Evolutionary conservation across 2,113 vertebrate species (phyloP).

Genomic region (Antidorcas marsupialis): DNA sequence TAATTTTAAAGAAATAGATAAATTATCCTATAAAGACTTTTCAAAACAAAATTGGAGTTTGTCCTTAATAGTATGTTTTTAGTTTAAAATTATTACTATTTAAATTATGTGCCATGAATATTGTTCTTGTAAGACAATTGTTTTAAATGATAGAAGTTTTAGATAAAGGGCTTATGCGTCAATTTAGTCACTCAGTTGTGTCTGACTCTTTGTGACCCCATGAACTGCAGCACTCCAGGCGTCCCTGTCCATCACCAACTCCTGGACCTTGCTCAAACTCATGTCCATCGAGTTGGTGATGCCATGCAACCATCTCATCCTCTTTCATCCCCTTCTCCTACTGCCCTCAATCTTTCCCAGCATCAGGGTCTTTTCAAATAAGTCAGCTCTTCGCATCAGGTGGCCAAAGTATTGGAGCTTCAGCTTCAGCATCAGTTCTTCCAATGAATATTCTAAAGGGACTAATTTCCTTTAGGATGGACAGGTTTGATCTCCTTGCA

Average conservation of each 20-base stretch:
- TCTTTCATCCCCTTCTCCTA: neutral
- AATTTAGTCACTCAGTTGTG: neutral
- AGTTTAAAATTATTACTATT: neutral
- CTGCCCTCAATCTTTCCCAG: neutral
- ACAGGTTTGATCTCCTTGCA: neutral
- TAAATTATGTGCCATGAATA: neutral
- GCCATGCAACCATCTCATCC: neutral
- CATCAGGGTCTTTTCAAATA: neutral
- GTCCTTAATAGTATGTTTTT: slow-evolving; percentile 4
- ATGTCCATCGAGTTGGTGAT: neutral
- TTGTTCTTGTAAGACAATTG: neutral
- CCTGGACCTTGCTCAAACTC: neutral
- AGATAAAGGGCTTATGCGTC: neutral
- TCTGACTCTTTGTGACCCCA: neutral
- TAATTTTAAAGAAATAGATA: slow-evolving; percentile 3
- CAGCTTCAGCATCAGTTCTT: neutral
- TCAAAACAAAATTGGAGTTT: neutral
- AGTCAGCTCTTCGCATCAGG: neutral
- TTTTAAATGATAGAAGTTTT: slow-evolving; percentile 34
- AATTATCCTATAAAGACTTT: neutral
- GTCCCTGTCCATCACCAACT: neutral
- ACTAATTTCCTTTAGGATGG: neutral
- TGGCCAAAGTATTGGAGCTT: neutral
- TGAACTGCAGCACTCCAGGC: neutral
- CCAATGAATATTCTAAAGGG: neutral